Evolutionary conservation across 2,888 invertebrate genomes (phyloP), one percentile per base, ranked within the genome.

Genomic region (Melipona beecheii): DNA sequence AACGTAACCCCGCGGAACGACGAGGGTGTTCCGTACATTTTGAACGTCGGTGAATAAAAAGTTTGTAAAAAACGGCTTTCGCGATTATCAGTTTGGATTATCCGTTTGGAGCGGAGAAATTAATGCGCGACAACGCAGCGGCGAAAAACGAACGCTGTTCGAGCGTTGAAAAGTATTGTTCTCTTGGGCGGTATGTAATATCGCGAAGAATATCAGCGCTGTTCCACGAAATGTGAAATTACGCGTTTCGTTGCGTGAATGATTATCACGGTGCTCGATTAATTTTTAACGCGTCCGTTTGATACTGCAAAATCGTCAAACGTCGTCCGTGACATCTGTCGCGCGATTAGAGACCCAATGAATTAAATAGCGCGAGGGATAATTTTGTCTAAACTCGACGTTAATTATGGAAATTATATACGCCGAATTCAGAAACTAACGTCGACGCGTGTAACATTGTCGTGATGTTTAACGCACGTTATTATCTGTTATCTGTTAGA

Each of bases 11-110:
- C 27, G 19, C 58, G 75, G 68, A 76, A 77, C 72, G 62, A 77
- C 72, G 62, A 62, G 75, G 11, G 17, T 60, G 19, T 17, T 4
- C 68, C 58, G 75, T 77, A 54, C 68, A 66, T 81, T 85, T 76
- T 58, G 56, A 86, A 74, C 19, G 75, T 56, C 15, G 65, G 50
- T 21, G 58, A 64, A 80, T 74, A 76, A 85, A 43, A 84, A 60
- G 71, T 75, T 80, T 68, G 64, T 60, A 64, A 84, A 64, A 84
- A 75, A 64, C 73, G 31, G 15, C 0, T 36, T 31, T 43, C 19
- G 72, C 64, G 73, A 80, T 82, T 70, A 74, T 58, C 58, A 15
- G 27, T 0, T n/a, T 27, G 9, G 27, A 27, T n/a, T n/a, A n/a
- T 27, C 50, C 9, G 56, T 52, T 19, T 43, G 15, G n/a, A n/a